Percentiles rank a stretch among this genome's conserved stretches.
These are phyloP conservation scores for Cephus rjabovi DNA, from an alignment of 2,888 invertebrate species.

Conservation along the genomic window DNA sequence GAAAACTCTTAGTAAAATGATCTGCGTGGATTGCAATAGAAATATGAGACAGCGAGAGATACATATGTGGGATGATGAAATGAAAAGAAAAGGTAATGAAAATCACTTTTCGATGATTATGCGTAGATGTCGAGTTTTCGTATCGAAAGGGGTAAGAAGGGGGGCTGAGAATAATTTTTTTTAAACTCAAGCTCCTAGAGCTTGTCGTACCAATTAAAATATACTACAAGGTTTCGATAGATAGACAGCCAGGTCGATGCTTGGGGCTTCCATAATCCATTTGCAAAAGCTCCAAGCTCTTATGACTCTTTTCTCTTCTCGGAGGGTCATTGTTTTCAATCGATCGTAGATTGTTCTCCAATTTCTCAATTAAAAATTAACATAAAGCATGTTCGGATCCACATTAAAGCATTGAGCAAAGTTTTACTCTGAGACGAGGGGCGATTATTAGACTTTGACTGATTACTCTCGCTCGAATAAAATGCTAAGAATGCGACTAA, in stretches of 20 bases:
- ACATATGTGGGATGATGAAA: neutral
- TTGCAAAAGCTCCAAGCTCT: conserved; percentile 48
- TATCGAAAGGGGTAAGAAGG: neutral
- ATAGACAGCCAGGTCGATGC: conserved; percentile 32
- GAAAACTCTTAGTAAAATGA: neutral
- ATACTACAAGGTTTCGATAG: conserved; percentile 52
- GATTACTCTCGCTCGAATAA: neutral
- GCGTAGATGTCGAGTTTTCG: neutral
- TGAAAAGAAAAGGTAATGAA: neutral
- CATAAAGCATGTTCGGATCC: neutral
- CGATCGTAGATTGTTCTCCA: neutral
- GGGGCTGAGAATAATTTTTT: neutral
- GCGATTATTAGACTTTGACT: neutral
- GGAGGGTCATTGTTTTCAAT: neutral
- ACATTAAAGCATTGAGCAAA: neutral
- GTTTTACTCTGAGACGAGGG: neutral
- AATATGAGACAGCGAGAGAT: neutral
- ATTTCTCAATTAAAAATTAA: neutral
- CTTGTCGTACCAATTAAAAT: conserved; percentile 43
- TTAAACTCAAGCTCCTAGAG: conserved; percentile 1
- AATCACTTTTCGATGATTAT: neutral
- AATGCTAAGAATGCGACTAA: too few relatives aligned
- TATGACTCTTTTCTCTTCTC: conserved; percentile 28
- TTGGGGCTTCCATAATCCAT: conserved; percentile 58
- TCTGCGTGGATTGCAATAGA: neutral